Base-by-base conservation (phyloP, 2,113 vertebrate genomes). In the Riparia riparia region DNA sequence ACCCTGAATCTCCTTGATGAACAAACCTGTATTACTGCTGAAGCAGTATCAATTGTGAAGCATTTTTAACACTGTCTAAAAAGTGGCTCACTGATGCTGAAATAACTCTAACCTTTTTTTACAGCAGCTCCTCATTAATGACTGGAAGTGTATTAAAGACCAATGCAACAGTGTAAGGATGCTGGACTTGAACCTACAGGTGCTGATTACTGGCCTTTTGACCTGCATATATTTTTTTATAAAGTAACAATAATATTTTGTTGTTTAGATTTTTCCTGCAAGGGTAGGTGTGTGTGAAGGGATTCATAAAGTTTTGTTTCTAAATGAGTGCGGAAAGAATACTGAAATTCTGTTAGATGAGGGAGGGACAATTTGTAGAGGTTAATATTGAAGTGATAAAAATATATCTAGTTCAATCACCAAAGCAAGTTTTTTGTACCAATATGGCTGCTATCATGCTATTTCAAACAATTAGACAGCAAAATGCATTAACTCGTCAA, bases 201-300 rank as follows among this genome's bases (percentile, higher is more conserved):
- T 26, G 12, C 4, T 44, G 26, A 68, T 34, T 34, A 26, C 10
- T 26, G 17, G 5, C 63, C 49, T 82, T 88, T 69, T 60, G 31
- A 41, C 25, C 15, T 37, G 13, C 4, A 32, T 17, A 21, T 31
- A 37, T 89, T 74, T 88, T 88, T 63, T 56, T 22, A 12, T 70
- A 47, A 65, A 73, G 18, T 21, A 53, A n/a, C 1, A 0, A 31
- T 16, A 76, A 60, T 26, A 6, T 49, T 61, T 20, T 20, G 1
- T 8, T 47, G 15, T 19, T 95, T 47, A 39, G 28, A 44, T 61
- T 82, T 90, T 70, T 87, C 16, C 26, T 76, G 22, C 5, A 65
- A 68, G 5, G 2, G 4, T 4, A 1, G 18, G 19, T 28, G 1
- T n/a, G 10, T 25, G 12, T 39, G 34, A 47, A 80, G 7, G 17